Conservation (phyloP, 1,140 invertebrate genomes). For the Pogonomyrmex barbatus region DNA sequence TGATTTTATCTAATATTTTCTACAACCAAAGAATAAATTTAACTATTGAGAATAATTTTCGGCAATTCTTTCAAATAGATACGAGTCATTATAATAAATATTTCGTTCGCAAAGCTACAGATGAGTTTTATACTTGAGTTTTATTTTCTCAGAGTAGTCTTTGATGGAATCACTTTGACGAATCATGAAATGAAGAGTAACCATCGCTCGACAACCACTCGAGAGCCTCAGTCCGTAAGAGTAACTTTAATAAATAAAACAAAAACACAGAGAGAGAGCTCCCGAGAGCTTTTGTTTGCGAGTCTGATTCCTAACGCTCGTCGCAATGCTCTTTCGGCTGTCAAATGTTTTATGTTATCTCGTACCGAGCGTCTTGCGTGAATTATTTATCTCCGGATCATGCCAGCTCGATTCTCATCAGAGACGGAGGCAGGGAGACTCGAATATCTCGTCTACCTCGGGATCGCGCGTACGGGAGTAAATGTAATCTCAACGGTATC, state of each 20-base stretch:
- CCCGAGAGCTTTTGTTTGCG: background rate
- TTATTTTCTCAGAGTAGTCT: background rate
- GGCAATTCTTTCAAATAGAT: background rate
- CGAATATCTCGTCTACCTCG: slow-evolving; percentile 32
- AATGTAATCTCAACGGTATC: slow-evolving; percentile 58
- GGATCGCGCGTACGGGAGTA: slow-evolving; percentile 41
- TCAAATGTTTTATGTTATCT: background rate
- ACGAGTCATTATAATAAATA: background rate
- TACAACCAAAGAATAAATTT: background rate
- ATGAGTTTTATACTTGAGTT: background rate
- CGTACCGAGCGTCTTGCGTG: slow-evolving; percentile 9
- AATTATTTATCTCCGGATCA: background rate
- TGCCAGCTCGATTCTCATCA: background rate
- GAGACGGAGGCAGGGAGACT: slow-evolving; percentile 14
- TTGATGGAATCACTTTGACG: background rate
- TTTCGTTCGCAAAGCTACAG: background rate
- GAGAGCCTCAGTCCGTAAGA: background rate
- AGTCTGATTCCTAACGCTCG: background rate
- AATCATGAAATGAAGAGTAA: background rate
- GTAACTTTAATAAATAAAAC: slow-evolving; percentile 8
- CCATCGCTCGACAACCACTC: background rate
- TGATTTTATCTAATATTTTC: background rate
- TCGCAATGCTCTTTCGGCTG: background rate
- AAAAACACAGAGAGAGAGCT: background rate
- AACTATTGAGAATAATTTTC: background rate